Base-by-base conservation (phyloP, 2,797 vertebrate species). In the Sebastes taczanowskii region DNA sequence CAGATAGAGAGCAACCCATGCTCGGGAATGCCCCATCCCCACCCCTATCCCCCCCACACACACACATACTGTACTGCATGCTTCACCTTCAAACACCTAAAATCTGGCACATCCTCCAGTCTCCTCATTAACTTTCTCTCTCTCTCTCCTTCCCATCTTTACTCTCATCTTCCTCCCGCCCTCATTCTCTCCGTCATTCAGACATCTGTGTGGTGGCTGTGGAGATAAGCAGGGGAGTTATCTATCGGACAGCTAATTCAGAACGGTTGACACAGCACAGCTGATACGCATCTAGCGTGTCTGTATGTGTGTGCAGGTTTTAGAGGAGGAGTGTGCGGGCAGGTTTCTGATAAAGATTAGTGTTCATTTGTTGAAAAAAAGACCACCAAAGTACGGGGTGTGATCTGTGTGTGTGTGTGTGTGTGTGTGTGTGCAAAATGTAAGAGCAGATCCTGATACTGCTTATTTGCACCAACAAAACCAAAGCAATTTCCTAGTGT, bases 201-300 rank as follows among this genome's bases (percentile, higher is more conserved):
- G 71, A 81, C 68, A 80, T 82, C 84, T 80, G 86, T 71, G 64
- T 59, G 52, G 65, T 61, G 79, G 76, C 74, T 62, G 74, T 11
- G 30, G 84, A 82, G 83, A 86, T 90, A 83, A 89, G 80, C 75
- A 27, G 34, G 76, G 38, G 68, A 77, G 74, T 85, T 86, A 89
- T 86, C 86, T 84, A 34, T 64, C 22, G 53, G 75, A 77, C 38
- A 27, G 79, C 59, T 72, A 56, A 75, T 86, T 84, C 80, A 75
- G 74, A 77, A 64, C 6, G 6, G 60, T 68, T 74, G 84, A 87
- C 77, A 77, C 81, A 71, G 82, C 80, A 42, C 58, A 11, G 78
- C 80, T 66, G 87, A 85, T 84, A 80, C 18, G n/a, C 80, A 84
- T 88, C 84, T 71, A 5, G 20, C 14, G n/a, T 53, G 77, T 71